phyloP scores from a whole-genome alignment of 1,140 invertebrate species.

The Trichogramma pretiosum region DNA sequence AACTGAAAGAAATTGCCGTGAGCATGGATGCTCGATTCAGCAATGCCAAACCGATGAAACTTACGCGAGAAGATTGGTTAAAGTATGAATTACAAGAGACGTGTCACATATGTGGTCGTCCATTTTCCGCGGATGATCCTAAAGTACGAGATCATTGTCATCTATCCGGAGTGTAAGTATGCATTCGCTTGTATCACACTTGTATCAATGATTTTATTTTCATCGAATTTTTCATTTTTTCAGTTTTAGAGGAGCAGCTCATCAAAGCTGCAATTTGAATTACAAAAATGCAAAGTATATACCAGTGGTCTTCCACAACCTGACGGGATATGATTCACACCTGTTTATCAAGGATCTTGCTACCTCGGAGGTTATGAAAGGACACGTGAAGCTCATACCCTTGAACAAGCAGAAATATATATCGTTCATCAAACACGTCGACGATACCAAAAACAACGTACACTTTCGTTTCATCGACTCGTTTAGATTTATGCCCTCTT shows the following conservation, averaged over 20 bases:
- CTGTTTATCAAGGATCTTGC: constrained; percentile 30
- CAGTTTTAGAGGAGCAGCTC: constrained; percentile 30
- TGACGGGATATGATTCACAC: constrained; percentile 32
- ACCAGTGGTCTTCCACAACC: constrained; percentile 32
- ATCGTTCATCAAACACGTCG: constrained; percentile 21
- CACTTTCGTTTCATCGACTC: constrained; percentile 27
- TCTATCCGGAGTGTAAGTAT: constrained; percentile 22
- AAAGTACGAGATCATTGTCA: constrained; percentile 32
- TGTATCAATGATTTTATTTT: not conserved
- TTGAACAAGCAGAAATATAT: constrained; percentile 25
- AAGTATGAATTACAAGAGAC: constrained; percentile 10
- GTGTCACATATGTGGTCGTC: not conserved
- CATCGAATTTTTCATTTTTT: not conserved
- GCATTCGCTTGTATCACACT: not conserved
- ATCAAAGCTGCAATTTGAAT: constrained; percentile 34
- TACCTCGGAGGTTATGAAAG: constrained; percentile 11
- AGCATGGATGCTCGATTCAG: constrained; percentile 12
- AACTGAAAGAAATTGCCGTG: not conserved
- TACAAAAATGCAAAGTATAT: constrained; percentile 24
- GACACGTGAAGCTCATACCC: constrained; percentile 15
- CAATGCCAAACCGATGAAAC: constrained; percentile 30
- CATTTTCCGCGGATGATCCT: constrained; percentile 1
- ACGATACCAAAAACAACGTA: constrained; percentile 17
- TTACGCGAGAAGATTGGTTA: constrained; percentile 31
- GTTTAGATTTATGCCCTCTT: constrained; percentile 21